A percentile compares a stretch with the other conserved stretches of the same genome.
Evolutionary conservation across 1,140 invertebrate species (phyloP).

Genomic region (Hirudo medicinalis): DNA sequence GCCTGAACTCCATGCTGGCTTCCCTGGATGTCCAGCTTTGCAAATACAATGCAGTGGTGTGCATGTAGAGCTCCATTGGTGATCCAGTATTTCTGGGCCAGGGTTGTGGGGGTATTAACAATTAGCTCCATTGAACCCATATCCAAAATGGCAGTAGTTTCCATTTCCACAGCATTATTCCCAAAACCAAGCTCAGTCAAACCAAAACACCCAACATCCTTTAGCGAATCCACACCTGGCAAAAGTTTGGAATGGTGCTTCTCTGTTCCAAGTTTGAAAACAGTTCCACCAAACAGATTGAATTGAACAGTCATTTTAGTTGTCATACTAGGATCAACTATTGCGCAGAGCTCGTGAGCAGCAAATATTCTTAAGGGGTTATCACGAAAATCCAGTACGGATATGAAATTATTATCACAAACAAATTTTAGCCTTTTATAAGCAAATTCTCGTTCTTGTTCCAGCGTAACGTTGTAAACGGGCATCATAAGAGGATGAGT

Average conservation of each 20-base stretch:
- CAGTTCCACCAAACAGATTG: constrained; percentile 38
- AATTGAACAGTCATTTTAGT: constrained; percentile 42
- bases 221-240: constrained; percentile 31
- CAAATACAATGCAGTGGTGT: constrained; percentile 37
- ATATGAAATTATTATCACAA: constrained; percentile 36
- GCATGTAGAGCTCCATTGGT: constrained; percentile 39
- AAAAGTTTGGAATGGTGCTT: constrained; percentile 34
- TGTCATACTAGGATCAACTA: constrained; percentile 37
- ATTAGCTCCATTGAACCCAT: constrained; percentile 30
- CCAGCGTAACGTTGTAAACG: constrained; percentile 33
- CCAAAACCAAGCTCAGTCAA: constrained; percentile 39
- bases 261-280: constrained; percentile 36
- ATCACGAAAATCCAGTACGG: constrained; percentile 35
- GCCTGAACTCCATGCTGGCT: constrained; percentile 34
- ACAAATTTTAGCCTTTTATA: constrained; percentile 31
- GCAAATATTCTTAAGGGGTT: constrained; percentile 37
- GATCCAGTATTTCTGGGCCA: constrained; percentile 40
- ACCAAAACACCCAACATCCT: constrained; percentile 38
- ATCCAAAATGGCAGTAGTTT: constrained; percentile 38
- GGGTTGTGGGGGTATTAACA: constrained; percentile 32
- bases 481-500: constrained; percentile 28
- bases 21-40: constrained; percentile 30
- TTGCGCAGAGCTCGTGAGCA: constrained; percentile 35
- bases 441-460: constrained; percentile 35
- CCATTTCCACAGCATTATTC: constrained; percentile 40